Evolutionary conservation across 2,888 invertebrate species (phyloP).

Genomic region (Synergus itoensis): DNA sequence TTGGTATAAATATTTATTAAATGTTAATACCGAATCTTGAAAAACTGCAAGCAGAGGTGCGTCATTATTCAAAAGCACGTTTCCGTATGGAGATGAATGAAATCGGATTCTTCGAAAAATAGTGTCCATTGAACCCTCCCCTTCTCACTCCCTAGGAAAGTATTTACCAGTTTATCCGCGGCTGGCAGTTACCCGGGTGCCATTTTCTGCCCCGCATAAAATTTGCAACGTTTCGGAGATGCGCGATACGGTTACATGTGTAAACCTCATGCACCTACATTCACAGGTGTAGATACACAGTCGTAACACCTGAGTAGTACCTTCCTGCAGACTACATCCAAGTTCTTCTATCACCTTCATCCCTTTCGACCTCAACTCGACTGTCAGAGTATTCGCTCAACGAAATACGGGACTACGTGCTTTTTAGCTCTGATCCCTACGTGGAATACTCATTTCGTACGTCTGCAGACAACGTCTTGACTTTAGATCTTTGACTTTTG

Average conservation of each 20-base stretch:
- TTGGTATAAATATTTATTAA: not conserved
- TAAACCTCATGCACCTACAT: conserved; percentile 42
- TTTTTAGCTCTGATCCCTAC: conserved; percentile 61
- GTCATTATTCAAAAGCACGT: not conserved
- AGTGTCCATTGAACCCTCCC: conserved; percentile 6
- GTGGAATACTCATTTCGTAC: conserved; percentile 66
- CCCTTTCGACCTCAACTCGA: conserved; percentile 50
- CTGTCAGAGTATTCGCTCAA: conserved; percentile 56
- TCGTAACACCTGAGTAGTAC: conserved; percentile 60
- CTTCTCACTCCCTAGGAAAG: conserved; percentile 50
- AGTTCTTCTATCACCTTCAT: conserved; percentile 62
- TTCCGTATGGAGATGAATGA: not conserved
- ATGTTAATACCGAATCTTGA: not conserved
- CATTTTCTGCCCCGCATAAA: conserved; percentile 68
- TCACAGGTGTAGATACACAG: conserved; percentile 39
- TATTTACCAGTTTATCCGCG: conserved; percentile 67
- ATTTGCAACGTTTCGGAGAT: conserved; percentile 64
- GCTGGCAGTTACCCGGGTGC: conserved; percentile 64
- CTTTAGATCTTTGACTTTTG: conserved; percentile 29
- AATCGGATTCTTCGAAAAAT: not conserved
- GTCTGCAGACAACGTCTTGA: conserved; percentile 45
- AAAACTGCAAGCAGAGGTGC: not conserved
- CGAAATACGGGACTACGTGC: conserved; percentile 72
- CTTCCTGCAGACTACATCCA: conserved; percentile 60
- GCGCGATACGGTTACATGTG: conserved; percentile 51